Conservation (phyloP, 2,888 invertebrate species). For the Pilophorus perplexus region DNA sequence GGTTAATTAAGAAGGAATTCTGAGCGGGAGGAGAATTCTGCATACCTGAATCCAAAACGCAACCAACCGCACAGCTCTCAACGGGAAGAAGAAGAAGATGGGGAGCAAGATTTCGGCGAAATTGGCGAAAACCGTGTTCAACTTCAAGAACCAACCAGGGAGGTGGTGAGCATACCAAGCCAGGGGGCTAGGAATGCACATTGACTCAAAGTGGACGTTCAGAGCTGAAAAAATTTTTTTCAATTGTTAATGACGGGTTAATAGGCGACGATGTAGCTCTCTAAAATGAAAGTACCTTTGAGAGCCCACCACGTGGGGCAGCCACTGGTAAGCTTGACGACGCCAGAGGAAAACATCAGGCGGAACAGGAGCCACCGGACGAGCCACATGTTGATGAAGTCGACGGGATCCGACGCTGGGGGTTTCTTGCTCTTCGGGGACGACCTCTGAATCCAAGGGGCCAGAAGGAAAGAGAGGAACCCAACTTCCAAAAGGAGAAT, state of each 20-base stretch:
- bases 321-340: constrained; percentile 67
- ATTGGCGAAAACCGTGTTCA: constrained; percentile 61
- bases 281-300: constrained; percentile 57
- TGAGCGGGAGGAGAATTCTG: too few species aligned
- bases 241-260: background rate
- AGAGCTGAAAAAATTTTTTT: constrained; percentile 57
- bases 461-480: constrained; percentile 66
- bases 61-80: constrained; percentile 61
- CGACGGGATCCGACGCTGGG: constrained; percentile 55
- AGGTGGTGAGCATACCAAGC: constrained; percentile 71
- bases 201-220: constrained; percentile 68
- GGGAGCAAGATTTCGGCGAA: constrained; percentile 66
- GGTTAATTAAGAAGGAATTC: too few species aligned
- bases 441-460: constrained; percentile 57
- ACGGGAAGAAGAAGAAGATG: constrained; percentile 69
- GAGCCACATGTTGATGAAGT: constrained; percentile 63
- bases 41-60: constrained; percentile 66
- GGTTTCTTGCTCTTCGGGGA: constrained; percentile 53
- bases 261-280: background rate
- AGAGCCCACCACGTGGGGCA: constrained; percentile 78
- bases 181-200: constrained; percentile 69
- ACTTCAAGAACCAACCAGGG: constrained; percentile 64
- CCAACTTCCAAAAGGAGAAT: constrained; percentile 71
- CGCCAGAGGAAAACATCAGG: constrained; percentile 68
- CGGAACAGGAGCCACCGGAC: constrained; percentile 72